Base-by-base conservation (phyloP, 2,888 invertebrate species). In the Catonia carolina region DNA sequence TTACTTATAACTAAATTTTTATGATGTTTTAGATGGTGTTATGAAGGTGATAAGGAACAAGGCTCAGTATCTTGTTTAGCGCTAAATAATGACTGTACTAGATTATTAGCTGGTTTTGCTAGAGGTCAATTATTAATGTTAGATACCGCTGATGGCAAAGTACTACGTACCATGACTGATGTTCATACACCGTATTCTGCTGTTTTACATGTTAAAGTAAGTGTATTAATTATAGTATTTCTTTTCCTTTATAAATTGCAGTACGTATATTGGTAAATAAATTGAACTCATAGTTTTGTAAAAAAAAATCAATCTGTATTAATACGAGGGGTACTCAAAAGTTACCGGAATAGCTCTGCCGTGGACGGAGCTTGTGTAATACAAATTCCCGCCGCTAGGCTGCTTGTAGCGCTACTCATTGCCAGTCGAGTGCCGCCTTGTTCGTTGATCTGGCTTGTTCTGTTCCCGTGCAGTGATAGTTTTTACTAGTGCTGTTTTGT, bases 111-210 rank as follows among this genome's bases (percentile, higher is more conserved):
- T 47, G 92, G 88, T 17, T 77, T 72, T 66, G 83, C 84, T 52
- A 82, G 92, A 61, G 96, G 96, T 18, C 81, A 89, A 64, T 87
- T 97, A 59, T 83, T 89, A 50, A 95, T 97, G 85, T 85, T 94
- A 70, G 95, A 97, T 74, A 84, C 85, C 61, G 77, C 80, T 48
- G 83, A 80, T 67, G 95, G 90, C 1, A 87, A 88, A 73, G 76
- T 88, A 39, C 72, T 92, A 45, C 77, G 89, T 53, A 81, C 83
- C 58, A 74, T 88, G 27, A 80, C 83, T 15, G 90, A 92, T 71
- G 88, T 85, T 5, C 90, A 92, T 69, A 87, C 91, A 4, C 86
- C 86, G 5, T 88, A 86, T 61, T 84, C 86, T 5, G 90, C 91
- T 17, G 86, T 93, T 2, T 74, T 93, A 37, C 87, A 89, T 70